These are phyloP conservation scores for Eupithecia dodoneata DNA, from an alignment of 2,888 invertebrate species.

Conservation along the genomic window DNA sequence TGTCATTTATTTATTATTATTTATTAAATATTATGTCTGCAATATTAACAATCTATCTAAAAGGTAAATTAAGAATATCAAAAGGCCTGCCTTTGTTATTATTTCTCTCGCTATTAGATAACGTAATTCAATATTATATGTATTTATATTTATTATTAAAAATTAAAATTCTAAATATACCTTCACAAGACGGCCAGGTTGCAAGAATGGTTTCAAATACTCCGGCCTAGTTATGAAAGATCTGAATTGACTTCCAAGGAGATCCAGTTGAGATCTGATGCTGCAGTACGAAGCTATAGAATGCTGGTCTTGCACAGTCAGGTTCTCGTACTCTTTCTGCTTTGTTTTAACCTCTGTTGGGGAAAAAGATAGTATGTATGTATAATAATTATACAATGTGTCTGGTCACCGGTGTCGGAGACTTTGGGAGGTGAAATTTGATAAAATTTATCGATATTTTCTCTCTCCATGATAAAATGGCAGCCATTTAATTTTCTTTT, in stretches of 20 bases:
- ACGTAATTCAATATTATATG: too few relatives aligned
- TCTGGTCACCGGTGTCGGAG: too few relatives aligned
- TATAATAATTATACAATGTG: too few relatives aligned
- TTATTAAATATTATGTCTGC: not conserved
- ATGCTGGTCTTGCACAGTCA: slow-evolving; percentile 89
- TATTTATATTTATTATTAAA: too few relatives aligned
- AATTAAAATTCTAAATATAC: slow-evolving; percentile 70
- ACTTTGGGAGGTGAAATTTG: too few relatives aligned
- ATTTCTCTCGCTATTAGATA: too few relatives aligned
- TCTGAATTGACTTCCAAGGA: slow-evolving; percentile 89
- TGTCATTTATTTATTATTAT: too few relatives aligned
- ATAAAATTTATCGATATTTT: too few relatives aligned
- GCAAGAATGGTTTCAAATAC: slow-evolving; percentile 96
- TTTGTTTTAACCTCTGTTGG: slow-evolving; percentile 86
- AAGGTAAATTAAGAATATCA: not conserved
- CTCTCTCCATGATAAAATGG: too few relatives aligned
- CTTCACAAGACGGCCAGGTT: slow-evolving; percentile 96
- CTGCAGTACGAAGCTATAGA: slow-evolving; percentile 92
- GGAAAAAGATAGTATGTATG: slow-evolving; percentile 10
- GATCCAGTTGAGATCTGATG: slow-evolving; percentile 91
- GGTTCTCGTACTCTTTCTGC: slow-evolving; percentile 85
- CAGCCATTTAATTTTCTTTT: too few relatives aligned
- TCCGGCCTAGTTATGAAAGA: slow-evolving; percentile 92
- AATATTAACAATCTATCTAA: not conserved
- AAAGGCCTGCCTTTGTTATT: too few relatives aligned